Evolutionary conservation across 2,113 vertebrate species (phyloP).

Genomic region (Romanogobio albipinnatus): DNA sequence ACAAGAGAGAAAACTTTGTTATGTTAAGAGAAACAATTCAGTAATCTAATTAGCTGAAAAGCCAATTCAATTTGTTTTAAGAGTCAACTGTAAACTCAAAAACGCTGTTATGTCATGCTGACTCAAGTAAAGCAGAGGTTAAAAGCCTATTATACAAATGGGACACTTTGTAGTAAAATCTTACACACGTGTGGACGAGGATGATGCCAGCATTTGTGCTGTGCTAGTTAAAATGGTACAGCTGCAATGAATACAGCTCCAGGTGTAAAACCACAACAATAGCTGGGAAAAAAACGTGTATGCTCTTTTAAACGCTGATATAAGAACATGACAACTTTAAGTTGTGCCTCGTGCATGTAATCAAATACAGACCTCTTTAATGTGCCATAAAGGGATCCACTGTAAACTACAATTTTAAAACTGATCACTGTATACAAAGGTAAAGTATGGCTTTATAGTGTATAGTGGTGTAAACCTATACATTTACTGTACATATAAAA

Average conservation of each 20-base stretch:
- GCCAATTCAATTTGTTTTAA: constrained; percentile 47
- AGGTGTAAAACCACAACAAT: not conserved
- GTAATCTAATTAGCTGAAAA: constrained; percentile 29
- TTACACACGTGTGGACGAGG: constrained; percentile 21
- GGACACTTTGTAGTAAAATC: not conserved
- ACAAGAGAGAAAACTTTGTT: not conserved
- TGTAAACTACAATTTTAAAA: not conserved
- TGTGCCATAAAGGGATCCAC: not conserved
- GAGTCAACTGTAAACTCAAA: constrained; percentile 22
- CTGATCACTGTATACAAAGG: not conserved
- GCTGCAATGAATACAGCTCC: not conserved
- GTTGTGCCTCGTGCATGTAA: not conserved
- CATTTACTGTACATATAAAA: not conserved
- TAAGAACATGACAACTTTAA: not conserved
- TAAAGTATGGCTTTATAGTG: not conserved
- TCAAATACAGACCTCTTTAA: not conserved
- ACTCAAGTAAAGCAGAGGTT: constrained; percentile 19
- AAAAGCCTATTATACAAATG: not conserved
- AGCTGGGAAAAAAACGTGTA: not conserved
- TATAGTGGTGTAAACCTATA: not conserved
- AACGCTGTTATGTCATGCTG: constrained; percentile 27
- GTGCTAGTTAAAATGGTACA: constrained; percentile 8
- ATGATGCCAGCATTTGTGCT: constrained; percentile 1
- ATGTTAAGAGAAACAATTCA: constrained; percentile 35
- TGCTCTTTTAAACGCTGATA: not conserved